phyloP scores from a whole-genome alignment of 2,888 invertebrate species.

The Blastobasis adustella region DNA sequence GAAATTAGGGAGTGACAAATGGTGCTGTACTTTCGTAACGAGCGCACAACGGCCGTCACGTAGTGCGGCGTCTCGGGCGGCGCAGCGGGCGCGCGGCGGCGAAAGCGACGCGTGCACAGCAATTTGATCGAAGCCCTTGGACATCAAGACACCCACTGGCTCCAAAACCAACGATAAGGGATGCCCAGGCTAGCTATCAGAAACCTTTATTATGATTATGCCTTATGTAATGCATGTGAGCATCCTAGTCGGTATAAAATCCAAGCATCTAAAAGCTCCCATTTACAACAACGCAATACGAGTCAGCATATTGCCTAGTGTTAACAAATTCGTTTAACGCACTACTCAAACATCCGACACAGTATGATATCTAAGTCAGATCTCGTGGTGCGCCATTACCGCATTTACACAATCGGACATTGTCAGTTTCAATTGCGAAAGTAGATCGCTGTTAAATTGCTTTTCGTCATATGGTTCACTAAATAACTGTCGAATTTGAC shows the following conservation, averaged over 20 bases:
- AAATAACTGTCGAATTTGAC: slow-evolving; percentile 43
- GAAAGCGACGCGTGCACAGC: slow-evolving; percentile 62
- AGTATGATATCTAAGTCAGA: slow-evolving; percentile 27
- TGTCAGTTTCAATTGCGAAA: slow-evolving; percentile 59
- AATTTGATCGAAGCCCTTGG: slow-evolving; percentile 28
- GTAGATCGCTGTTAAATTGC: slow-evolving; percentile 57
- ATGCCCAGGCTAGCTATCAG: too few relatives aligned
- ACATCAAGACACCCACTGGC: too few relatives aligned
- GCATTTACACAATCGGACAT: slow-evolving; percentile 60
- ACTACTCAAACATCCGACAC: slow-evolving; percentile 14
- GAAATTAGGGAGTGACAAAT: slow-evolving; percentile 2
- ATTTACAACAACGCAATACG: slow-evolving; percentile 29
- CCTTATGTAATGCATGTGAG: too few relatives aligned
- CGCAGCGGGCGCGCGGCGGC: slow-evolving; percentile 54
- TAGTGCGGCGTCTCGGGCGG: slow-evolving; percentile 33
- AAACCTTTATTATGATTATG: too few relatives aligned
- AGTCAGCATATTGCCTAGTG: slow-evolving; percentile 26
- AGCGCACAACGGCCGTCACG: slow-evolving; percentile 44
- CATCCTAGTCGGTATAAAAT: too few relatives aligned
- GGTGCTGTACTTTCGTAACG: slow-evolving; percentile 36
- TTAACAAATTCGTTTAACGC: slow-evolving; percentile 21
- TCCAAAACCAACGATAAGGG: too few relatives aligned
- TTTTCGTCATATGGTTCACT: slow-evolving; percentile 58
- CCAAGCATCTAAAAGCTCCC: slow-evolving; percentile 18
- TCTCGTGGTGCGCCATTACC: slow-evolving; percentile 44